A percentile compares a stretch with the other conserved stretches of the same genome.
Evolutionary conservation across 2,797 vertebrate species (phyloP).

Genomic region (Lates japonicus): DNA sequence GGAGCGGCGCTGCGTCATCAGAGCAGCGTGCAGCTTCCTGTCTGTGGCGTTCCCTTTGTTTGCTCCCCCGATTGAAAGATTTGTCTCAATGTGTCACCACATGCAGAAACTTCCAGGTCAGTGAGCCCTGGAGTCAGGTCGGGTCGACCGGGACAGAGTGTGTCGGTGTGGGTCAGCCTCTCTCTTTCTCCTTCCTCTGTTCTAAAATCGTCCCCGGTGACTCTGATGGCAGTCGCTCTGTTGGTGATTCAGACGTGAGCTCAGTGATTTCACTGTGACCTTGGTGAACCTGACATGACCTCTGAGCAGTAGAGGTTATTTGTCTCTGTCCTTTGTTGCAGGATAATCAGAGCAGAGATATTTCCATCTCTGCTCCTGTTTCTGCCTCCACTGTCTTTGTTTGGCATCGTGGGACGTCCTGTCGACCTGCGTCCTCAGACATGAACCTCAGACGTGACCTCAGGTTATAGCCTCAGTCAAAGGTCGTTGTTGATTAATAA

Average conservation of each 20-base stretch:
- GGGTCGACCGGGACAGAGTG: background rate
- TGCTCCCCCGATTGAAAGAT: constrained; percentile 5
- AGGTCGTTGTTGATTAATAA: too few relatives aligned
- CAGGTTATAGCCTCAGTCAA: too few relatives aligned
- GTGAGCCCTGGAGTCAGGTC: constrained; percentile 25
- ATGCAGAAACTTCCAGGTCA: constrained; percentile 18
- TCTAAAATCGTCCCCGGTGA: background rate
- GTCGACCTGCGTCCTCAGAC: too few relatives aligned
- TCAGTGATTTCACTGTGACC: background rate
- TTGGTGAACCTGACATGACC: background rate
- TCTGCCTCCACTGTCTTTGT: too few relatives aligned
- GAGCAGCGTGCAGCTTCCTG: background rate
- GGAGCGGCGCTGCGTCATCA: background rate
- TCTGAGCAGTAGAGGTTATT: background rate
- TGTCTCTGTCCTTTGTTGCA: too few relatives aligned
- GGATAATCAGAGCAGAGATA: too few relatives aligned
- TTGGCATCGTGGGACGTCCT: too few relatives aligned
- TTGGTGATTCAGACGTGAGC: background rate
- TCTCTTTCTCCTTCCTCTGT: background rate
- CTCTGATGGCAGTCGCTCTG: background rate
- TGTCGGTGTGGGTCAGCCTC: too few relatives aligned
- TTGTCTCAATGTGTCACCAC: background rate
- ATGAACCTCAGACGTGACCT: too few relatives aligned
- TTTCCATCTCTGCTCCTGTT: too few relatives aligned
- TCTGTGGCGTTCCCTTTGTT: background rate